Conservation (phyloP, 2,113 vertebrate species). For the Progne subis region DNA sequence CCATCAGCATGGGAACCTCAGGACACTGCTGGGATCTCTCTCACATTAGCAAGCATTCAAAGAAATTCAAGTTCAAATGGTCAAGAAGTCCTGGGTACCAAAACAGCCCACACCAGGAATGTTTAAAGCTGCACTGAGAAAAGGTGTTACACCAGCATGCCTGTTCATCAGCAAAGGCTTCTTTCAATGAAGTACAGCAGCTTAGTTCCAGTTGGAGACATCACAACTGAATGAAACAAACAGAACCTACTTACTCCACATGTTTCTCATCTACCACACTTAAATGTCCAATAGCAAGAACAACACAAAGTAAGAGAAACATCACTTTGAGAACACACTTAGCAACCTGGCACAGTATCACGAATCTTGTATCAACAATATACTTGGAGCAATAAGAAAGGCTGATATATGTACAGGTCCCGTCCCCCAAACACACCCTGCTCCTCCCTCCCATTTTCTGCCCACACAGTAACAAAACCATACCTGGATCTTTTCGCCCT, state of each 20-base stretch:
- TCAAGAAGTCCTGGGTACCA: neutral
- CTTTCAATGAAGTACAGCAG: neutral
- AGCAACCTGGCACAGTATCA: neutral
- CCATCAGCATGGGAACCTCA: neutral
- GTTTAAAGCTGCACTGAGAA: neutral
- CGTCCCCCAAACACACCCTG: conserved; percentile 2
- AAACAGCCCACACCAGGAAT: rapidly evolving
- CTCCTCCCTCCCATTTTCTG: conserved; percentile 48
- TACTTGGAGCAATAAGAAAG: neutral
- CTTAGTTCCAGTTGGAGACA: neutral
- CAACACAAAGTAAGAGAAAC: neutral
- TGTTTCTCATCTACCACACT: neutral
- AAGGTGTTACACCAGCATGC: neutral
- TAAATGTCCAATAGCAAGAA: neutral
- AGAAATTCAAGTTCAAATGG: neutral
- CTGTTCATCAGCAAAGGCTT: neutral
- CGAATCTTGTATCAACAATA: neutral
- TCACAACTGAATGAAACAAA: neutral
- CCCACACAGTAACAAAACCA: conserved; percentile 68
- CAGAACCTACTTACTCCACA: neutral
- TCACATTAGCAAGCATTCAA: neutral
- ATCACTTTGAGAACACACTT: neutral
- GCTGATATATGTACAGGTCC: neutral
- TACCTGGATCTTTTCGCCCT: conserved; percentile 98
- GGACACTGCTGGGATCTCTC: neutral